Percentiles rank a stretch among this genome's conserved stretches.
Evolutionary conservation across 92 coral and sea anemone genomes (phyloP).

Genomic region (Blastomussa wellsi): DNA sequence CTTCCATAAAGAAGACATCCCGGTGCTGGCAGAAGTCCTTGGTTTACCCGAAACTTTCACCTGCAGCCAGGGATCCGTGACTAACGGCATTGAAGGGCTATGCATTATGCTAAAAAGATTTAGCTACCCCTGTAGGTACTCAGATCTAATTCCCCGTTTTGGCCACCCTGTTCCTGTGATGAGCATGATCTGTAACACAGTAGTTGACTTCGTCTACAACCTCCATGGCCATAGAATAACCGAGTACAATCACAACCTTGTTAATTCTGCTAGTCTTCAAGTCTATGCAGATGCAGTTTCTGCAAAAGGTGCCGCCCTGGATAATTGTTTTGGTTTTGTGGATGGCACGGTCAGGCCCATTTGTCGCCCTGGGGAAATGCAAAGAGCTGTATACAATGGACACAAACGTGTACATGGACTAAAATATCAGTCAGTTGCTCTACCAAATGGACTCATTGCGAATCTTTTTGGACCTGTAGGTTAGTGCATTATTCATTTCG

Average conservation of each 20-base stretch:
- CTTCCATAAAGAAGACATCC: constrained; percentile 15
- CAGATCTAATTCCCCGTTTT: constrained; percentile 34
- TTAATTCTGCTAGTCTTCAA: background rate
- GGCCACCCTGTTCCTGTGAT: constrained; percentile 14
- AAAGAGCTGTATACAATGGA: too few species aligned
- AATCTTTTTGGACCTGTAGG: constrained; percentile 38
- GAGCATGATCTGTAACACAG: constrained; percentile 3
- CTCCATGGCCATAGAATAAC: constrained; percentile 6
- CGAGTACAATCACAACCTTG: background rate
- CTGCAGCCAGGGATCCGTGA: constrained; percentile 18
- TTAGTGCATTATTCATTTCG: constrained; percentile 25
- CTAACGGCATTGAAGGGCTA: background rate
- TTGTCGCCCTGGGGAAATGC: too few species aligned
- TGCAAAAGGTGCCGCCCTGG: background rate
- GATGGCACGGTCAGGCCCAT: too few species aligned
- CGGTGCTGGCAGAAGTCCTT: constrained; percentile 10
- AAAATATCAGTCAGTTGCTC: constrained; percentile 25
- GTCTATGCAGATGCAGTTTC: constrained; percentile 2
- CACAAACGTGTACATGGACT: constrained; percentile 24
- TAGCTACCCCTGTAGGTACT: constrained; percentile 10
- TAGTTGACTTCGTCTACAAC: background rate
- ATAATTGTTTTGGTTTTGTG: constrained; percentile 6
- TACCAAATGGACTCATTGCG: constrained; percentile 17
- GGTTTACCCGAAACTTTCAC: constrained; percentile 22
- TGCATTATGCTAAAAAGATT: too few species aligned